Conservation (phyloP, 2,797 vertebrate species). For the Neoniphon sammara region DNA sequence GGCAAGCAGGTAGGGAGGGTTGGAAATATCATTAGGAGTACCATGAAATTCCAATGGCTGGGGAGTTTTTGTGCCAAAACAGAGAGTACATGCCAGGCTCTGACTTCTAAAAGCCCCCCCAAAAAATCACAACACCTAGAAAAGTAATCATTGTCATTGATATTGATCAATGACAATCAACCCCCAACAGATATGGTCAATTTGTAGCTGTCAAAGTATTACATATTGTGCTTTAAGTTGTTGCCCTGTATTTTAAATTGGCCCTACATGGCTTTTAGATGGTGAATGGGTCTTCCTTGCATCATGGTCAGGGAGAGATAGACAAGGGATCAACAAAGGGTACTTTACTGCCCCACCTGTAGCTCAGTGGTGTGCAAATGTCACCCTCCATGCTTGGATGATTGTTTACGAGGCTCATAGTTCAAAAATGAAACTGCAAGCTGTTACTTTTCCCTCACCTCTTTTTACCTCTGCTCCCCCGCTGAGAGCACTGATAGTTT, state of each 20-base stretch:
- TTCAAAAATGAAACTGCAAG: slow-evolving; percentile 65
- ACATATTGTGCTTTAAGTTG: not conserved
- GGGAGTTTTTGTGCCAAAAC: too few relatives aligned
- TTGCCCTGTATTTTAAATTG: not conserved
- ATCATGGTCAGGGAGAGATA: slow-evolving; percentile 31
- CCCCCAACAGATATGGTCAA: slow-evolving; percentile 30
- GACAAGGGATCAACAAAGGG: slow-evolving; percentile 45
- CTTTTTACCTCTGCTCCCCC: slow-evolving; percentile 51
- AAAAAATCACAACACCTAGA: not conserved
- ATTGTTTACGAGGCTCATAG: slow-evolving; percentile 57
- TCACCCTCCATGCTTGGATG: slow-evolving; percentile 36
- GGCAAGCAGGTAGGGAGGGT: not conserved
- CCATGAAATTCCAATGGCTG: too few relatives aligned
- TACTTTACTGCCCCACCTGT: slow-evolving; percentile 22
- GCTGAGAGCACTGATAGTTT: slow-evolving; percentile 57
- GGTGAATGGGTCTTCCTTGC: slow-evolving; percentile 34
- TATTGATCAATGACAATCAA: slow-evolving; percentile 37
- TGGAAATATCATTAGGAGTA: not conserved
- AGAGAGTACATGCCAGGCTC: not conserved
- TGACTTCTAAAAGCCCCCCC: not conserved
- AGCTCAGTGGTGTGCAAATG: slow-evolving; percentile 44
- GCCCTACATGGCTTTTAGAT: not conserved
- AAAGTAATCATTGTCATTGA: slow-evolving; percentile 29
- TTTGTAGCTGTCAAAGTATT: slow-evolving; percentile 19
- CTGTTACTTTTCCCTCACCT: slow-evolving; percentile 60